Evolutionary conservation across 1,140 invertebrate genomes (phyloP).

Genomic region (Drosophila willistoni): DNA sequence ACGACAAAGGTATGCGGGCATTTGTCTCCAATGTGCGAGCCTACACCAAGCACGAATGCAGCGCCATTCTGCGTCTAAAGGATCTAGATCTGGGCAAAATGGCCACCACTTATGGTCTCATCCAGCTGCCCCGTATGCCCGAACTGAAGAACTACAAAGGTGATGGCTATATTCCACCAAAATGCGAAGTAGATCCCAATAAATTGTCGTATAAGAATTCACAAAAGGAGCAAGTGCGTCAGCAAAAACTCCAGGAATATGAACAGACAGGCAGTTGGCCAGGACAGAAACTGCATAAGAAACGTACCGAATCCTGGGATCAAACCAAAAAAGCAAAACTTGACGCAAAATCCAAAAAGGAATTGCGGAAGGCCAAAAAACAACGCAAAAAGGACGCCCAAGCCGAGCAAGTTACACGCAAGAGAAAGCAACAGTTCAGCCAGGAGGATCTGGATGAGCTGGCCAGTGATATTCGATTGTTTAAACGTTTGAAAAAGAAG

Average conservation of each 20-base stretch:
- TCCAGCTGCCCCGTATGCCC: constrained; percentile 97
- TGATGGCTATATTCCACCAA: constrained; percentile 87
- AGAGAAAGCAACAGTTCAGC: constrained; percentile 85
- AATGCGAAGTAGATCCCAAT: constrained; percentile 88
- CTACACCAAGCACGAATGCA: constrained; percentile 98
- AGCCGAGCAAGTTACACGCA: constrained; percentile 83
- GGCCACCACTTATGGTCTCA: constrained; percentile 93
- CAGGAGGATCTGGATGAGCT: constrained; percentile 93
- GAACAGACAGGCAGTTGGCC: constrained; percentile 92
- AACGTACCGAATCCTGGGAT: constrained; percentile 90
- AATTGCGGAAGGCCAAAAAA: constrained; percentile 86
- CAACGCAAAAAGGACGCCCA: constrained; percentile 81
- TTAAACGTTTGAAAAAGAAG: constrained; percentile 95
- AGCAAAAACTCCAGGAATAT: constrained; percentile 89
- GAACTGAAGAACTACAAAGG: constrained; percentile 91
- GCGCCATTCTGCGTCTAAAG: constrained; percentile 93
- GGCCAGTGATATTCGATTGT: constrained; percentile 90
- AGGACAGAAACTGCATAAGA: constrained; percentile 86
- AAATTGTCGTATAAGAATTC: constrained; percentile 92
- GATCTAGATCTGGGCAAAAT: constrained; percentile 94
- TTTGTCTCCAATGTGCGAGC: constrained; percentile 98
- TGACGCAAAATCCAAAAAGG: constrained; percentile 86
- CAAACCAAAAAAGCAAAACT: constrained; percentile 90
- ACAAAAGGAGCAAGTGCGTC: constrained; percentile 89
- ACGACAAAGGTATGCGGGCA: constrained; percentile 95